These are phyloP conservation scores for Conopomorpha cramerella DNA, from an alignment of 1,140 invertebrate genomes.

Conservation along the genomic window DNA sequence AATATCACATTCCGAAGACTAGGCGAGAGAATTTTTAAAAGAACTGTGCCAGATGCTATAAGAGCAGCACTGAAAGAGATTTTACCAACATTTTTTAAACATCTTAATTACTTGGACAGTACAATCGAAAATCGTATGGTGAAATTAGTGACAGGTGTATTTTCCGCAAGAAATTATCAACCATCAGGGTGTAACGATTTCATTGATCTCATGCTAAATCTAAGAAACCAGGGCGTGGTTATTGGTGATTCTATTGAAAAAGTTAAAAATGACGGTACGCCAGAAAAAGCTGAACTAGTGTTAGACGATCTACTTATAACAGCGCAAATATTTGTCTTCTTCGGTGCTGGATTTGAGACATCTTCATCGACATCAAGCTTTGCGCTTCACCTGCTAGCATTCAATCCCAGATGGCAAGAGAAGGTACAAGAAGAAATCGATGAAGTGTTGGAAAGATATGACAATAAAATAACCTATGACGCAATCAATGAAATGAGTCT, in stretches of 20 bases:
- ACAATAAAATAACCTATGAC: constrained; percentile 36
- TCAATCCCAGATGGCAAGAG: constrained; percentile 57
- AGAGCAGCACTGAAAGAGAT: background rate
- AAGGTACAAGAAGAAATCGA: constrained; percentile 59
- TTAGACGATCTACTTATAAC: background rate
- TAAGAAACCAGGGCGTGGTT: background rate
- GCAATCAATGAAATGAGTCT: constrained; percentile 46
- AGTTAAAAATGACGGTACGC: background rate
- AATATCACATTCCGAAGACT: background rate
- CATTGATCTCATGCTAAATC: background rate
- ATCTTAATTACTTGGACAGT: background rate
- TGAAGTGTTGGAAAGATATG: constrained; percentile 20
- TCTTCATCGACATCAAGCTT: constrained; percentile 19
- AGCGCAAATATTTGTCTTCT: no score
- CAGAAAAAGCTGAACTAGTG: background rate
- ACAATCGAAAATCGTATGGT: no score
- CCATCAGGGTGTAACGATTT: background rate
- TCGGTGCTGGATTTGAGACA: constrained; percentile 20
- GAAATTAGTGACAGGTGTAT: background rate
- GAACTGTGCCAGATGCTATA: background rate
- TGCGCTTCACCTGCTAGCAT: constrained; percentile 40
- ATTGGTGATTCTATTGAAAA: background rate
- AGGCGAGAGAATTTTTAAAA: background rate
- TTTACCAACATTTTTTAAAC: background rate
- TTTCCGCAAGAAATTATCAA: background rate